Evolutionary conservation across 2,797 vertebrate genomes (phyloP), one percentile per base, ranked within the genome.

Genomic region (Choloepus didactylus): DNA sequence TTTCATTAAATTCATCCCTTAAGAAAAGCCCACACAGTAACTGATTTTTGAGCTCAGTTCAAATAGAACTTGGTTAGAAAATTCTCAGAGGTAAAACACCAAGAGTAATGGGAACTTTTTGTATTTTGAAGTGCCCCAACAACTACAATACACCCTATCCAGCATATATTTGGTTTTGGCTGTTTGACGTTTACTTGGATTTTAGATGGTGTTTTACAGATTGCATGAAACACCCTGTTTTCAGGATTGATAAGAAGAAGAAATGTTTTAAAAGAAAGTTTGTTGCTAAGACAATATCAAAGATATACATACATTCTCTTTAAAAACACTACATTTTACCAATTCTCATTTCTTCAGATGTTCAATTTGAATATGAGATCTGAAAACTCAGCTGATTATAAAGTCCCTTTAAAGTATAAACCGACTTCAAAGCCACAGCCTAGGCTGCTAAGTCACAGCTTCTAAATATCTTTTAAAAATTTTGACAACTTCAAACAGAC

Each of bases 1-100:
- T 97, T 96, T 97, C 85, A 31, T 95, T 95, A 92, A 94, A 96
- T 93, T 94, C 60, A 51, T 95, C 80, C 89, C 44, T 77, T 95
- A 95, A 92, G 85, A 91, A 97, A 97, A 96, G 80, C 41, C 84
- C 87, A 93, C 87, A 88, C 41, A 92, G 75, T 94, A 89, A 97
- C 83, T 93, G 86, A 89, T 86, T 96, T 94, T 95, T 93, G 27
- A 97, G 94, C 73, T 96, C 82, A 83, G 89, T 96, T 97, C 95
- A 96, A 97, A 95, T 64, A 96, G 81, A 96, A 87, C 44, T 96
- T 94, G 94, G 64, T 59, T 89, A 94, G 76, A 93, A 96, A 95
- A 95, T 95, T 89, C 72, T 93, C 89, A 96, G 84, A 92, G 60
- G 89, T 97, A 95, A 96, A 95, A 95, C 54, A 89, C 15, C 81